phyloP scores from a whole-genome alignment of 2,888 invertebrate genomes.

The Rhamphomyia laevipes region DNA sequence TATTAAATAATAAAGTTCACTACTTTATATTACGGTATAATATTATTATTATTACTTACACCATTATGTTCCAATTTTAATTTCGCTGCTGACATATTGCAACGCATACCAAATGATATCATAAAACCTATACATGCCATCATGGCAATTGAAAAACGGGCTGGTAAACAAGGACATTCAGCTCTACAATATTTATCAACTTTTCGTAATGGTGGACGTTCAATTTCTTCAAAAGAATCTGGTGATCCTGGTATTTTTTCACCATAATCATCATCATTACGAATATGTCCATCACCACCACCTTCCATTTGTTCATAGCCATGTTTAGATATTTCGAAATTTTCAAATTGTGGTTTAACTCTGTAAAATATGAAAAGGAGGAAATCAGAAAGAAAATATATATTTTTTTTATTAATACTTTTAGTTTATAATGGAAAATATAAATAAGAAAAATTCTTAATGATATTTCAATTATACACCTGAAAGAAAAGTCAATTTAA shows the following conservation, averaged over 20 bases:
- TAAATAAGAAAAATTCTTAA: conserved; percentile 5
- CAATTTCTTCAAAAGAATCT: conserved; percentile 70
- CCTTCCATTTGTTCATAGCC: conserved; percentile 36
- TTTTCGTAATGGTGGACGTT: conserved; percentile 71
- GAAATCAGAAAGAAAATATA: too few relatives aligned
- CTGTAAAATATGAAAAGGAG: conserved; percentile 16
- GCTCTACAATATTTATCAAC: conserved; percentile 81
- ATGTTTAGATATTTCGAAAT: conserved; percentile 30
- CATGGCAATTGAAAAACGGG: conserved; percentile 77
- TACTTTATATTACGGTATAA: not conserved
- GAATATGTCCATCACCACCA: conserved; percentile 12
- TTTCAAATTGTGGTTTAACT: conserved; percentile 25
- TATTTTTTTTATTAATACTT: not conserved
- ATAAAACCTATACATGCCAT: conserved; percentile 82
- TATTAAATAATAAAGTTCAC: not conserved
- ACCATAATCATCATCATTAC: conserved; percentile 29
- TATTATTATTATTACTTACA: conserved; percentile 36
- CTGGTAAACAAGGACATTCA: conserved; percentile 71
- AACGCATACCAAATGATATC: conserved; percentile 95
- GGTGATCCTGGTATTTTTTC: conserved; percentile 49
- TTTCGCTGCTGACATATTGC: conserved; percentile 98
- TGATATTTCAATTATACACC: conserved; percentile 2
- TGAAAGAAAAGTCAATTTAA: conserved; percentile 4
- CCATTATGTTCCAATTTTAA: conserved; percentile 56
- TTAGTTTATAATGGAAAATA: not conserved